Evolutionary conservation across 2,797 vertebrate genomes (phyloP).

Genomic region (Hirundo rustica): DNA sequence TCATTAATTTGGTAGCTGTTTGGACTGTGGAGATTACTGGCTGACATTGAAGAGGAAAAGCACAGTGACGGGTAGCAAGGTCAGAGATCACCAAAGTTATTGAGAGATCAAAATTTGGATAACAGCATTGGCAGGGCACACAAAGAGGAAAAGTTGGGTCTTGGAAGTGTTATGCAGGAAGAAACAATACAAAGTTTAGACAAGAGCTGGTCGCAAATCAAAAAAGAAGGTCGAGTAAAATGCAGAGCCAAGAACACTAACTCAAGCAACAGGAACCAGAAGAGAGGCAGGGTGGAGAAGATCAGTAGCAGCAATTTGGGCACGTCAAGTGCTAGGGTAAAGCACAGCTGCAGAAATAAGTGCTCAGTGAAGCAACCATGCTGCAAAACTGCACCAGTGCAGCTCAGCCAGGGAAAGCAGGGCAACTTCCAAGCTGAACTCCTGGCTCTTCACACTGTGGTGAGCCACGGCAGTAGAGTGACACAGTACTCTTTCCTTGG

Average conservation of each 20-base stretch:
- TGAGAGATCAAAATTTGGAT: slow-evolving; percentile 3
- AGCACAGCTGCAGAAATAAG: neutral
- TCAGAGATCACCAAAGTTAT: neutral
- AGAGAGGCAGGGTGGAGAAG: neutral
- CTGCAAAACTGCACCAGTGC: neutral
- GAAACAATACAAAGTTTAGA: slow-evolving; percentile 36
- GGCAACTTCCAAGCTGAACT: neutral
- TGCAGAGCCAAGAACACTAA: neutral
- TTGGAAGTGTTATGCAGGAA: slow-evolving; percentile 36
- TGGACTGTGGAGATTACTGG: neutral
- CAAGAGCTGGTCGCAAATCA: neutral
- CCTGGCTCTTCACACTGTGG: neutral
- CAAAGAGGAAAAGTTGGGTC: neutral
- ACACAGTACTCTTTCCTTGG: neutral
- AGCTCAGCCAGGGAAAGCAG: neutral
- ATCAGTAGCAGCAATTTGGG: neutral
- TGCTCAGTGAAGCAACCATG: neutral
- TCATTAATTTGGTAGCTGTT: neutral
- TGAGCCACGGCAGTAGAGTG: neutral
- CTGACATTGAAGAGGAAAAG: slow-evolving; percentile 22
- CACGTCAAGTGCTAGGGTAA: neutral
- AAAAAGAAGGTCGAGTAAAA: neutral
- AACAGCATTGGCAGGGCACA: neutral
- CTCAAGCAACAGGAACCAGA: slow-evolving; percentile 31
- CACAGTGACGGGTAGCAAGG: neutral